Percentiles rank a stretch among this genome's conserved stretches.
Conservation (phyloP, 2,888 invertebrate species). For the Pterobdella sp. region DNA sequence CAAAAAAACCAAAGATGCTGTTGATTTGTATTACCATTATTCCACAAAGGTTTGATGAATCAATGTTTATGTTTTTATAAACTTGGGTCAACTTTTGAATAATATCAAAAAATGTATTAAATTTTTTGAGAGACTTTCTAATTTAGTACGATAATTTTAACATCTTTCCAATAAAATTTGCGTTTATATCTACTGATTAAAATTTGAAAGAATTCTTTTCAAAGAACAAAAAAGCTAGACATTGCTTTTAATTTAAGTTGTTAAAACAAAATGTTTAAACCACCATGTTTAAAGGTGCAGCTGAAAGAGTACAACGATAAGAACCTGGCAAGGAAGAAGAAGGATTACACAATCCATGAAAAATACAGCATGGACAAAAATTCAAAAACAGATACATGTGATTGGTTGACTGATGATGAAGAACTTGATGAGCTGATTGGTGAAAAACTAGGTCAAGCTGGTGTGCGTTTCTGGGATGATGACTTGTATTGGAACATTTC, state of each 20-base stretch:
- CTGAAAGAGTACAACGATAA: background rate
- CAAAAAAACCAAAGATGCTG: slow-evolving; percentile 27
- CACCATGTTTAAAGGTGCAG: background rate
- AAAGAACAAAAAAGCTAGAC: too few species aligned
- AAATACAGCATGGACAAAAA: background rate
- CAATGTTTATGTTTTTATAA: too few species aligned
- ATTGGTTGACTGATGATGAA: background rate
- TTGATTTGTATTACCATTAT: slow-evolving; percentile 31
- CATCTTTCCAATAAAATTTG: too few species aligned
- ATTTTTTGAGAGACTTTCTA: too few species aligned
- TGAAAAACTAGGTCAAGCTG: slow-evolving; percentile 2
- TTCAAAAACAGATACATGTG: background rate
- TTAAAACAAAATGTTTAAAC: too few species aligned
- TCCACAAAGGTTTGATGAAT: slow-evolving; percentile 29
- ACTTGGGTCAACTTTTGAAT: too few species aligned
- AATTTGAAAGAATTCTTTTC: too few species aligned
- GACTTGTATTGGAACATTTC: slow-evolving; percentile 19
- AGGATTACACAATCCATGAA: slow-evolving; percentile 25
- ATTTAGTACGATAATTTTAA: too few species aligned
- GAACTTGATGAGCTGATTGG: slow-evolving; percentile 1
- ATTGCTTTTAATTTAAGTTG: too few species aligned
- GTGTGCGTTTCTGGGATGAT: slow-evolving; percentile 1
- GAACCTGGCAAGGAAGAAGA: background rate
- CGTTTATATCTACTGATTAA: too few species aligned
- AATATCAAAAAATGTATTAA: too few species aligned